Evolutionary conservation across 2,888 invertebrate species (phyloP).

Genomic region (Orthosia cruda): DNA sequence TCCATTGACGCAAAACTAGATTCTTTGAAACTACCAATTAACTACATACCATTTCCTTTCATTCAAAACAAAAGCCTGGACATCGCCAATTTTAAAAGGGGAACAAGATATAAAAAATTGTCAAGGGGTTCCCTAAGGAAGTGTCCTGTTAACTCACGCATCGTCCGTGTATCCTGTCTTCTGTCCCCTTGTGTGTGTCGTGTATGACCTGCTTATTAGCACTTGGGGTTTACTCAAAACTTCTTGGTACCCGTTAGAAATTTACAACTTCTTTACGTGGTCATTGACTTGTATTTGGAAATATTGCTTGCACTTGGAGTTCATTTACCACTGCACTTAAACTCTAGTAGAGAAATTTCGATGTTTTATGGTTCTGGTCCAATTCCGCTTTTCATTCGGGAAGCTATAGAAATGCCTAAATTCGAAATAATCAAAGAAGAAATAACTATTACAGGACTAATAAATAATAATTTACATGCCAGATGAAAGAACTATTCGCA

Average conservation of each 20-base stretch:
- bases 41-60: conserved; percentile 57
- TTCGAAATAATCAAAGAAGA: too few relatives aligned
- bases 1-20: conserved; percentile 51
- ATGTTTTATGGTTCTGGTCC: not conserved
- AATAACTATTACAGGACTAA: not conserved
- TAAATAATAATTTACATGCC: not conserved
- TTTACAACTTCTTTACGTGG: conserved; percentile 64
- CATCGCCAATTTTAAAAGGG: conserved; percentile 76
- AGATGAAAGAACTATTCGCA: not conserved
- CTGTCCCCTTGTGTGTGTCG: conserved; percentile 80
- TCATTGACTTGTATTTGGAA: conserved; percentile 58
- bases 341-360: not conserved
- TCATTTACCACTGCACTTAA: conserved; percentile 17
- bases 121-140: conserved; percentile 85
- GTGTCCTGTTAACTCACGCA: conserved; percentile 88
- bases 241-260: conserved; percentile 71
- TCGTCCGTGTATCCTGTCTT: conserved; percentile 86
- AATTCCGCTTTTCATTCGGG: not conserved
- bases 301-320: conserved; percentile 33
- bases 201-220: conserved; percentile 80
- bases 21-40: conserved; percentile 44
- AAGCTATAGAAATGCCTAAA: not conserved
- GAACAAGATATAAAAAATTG: conserved; percentile 76
- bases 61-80: conserved; percentile 61
- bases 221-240: conserved; percentile 76